A percentile compares a stretch with the other conserved stretches of the same genome.
These are phyloP conservation scores for Pseudonaja textilis DNA, from an alignment of 2,113 vertebrate species.

Conservation along the genomic window DNA sequence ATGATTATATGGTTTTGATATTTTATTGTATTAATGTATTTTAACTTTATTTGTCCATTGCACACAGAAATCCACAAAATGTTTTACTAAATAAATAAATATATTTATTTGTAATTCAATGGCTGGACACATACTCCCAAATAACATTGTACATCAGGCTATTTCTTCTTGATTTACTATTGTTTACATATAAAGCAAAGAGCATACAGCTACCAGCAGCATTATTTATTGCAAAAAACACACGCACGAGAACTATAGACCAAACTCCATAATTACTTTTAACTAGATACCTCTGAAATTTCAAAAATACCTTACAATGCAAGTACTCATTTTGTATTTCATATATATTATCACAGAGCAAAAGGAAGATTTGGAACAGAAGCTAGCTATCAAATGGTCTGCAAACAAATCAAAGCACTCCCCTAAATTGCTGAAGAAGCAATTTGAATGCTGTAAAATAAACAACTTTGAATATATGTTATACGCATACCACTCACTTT, in stretches of 20 bases:
- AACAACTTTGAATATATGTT: not conserved
- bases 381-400: not conserved
- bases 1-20: not conserved
- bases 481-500: not conserved
- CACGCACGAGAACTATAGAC: not conserved
- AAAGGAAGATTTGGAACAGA: not conserved
- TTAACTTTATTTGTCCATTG: not conserved
- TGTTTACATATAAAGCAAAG: not conserved
- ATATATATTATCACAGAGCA: not conserved
- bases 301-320: not conserved
- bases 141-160: not conserved
- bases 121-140: not conserved
- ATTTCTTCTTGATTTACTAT: not conserved
- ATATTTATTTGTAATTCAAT: not conserved
- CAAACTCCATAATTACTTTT: not conserved
- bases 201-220: not conserved
- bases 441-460: not conserved
- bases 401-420: not conserved
- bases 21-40: not conserved
- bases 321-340: not conserved
- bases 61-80: not conserved
- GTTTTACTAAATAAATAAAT: not conserved
- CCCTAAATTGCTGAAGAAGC: not conserved
- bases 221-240: not conserved
- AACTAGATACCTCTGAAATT: not conserved